phyloP scores from a whole-genome alignment of 2,888 invertebrate genomes.

The Metellina segmentata region DNA sequence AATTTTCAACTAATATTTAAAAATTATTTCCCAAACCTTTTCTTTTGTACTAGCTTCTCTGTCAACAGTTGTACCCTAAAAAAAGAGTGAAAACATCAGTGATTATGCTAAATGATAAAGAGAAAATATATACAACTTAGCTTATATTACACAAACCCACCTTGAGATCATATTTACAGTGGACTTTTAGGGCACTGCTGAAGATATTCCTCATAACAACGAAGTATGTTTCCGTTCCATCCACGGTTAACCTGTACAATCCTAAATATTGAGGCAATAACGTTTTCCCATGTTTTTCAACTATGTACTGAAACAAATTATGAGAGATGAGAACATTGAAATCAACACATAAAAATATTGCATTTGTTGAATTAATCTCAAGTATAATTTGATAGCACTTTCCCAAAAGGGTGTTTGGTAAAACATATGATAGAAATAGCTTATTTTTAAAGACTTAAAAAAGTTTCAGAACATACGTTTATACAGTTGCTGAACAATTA shows the following conservation, averaged over 20 bases:
- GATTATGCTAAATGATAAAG: neutral
- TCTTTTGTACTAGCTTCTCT: conserved; percentile 99
- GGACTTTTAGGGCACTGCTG: conserved; percentile 83
- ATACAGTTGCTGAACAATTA: too few relatives aligned
- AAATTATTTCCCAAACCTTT: conserved; percentile 80
- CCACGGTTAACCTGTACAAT: conserved; percentile 98
- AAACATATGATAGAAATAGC: too few relatives aligned
- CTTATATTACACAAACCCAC: conserved; percentile 81
- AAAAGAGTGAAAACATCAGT: neutral
- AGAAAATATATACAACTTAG: neutral
- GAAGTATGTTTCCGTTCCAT: conserved; percentile 97
- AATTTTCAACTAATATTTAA: neutral
- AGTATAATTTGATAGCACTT: neutral
- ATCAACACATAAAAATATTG: too few relatives aligned
- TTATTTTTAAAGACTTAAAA: too few relatives aligned
- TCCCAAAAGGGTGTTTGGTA: too few relatives aligned
- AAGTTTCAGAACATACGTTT: too few relatives aligned
- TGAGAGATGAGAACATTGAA: neutral
- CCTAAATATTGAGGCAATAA: conserved; percentile 98
- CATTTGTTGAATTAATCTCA: neutral
- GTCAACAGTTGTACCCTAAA: conserved; percentile 95
- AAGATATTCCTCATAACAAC: conserved; percentile 98
- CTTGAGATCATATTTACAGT: conserved; percentile 95
- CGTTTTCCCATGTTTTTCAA: conserved; percentile 98
- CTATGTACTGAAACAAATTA: conserved; percentile 90